Evolutionary conservation across 2,797 vertebrate genomes (phyloP).

Genomic region (Microcaecilia unicolor): DNA sequence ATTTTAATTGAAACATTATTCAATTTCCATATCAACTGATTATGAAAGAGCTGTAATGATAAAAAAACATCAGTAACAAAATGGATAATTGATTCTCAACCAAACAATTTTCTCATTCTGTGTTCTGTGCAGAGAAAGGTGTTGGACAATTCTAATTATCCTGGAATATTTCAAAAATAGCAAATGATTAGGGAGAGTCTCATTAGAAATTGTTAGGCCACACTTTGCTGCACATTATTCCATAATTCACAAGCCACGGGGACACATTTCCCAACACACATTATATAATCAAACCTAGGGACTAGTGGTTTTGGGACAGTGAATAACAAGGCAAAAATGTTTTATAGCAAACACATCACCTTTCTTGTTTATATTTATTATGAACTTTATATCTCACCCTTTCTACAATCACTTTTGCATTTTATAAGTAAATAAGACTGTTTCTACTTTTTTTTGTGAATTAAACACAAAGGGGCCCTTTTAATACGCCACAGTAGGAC

Average conservation of each 20-base stretch:
- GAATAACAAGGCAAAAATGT: no score
- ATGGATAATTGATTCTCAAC: constrained; percentile 64
- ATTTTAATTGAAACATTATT: constrained; percentile 73
- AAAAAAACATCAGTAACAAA: constrained; percentile 24
- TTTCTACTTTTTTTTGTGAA: no score
- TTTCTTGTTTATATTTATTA: no score
- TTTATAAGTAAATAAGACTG: no score
- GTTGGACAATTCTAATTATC: constrained; percentile 66
- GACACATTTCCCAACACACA: constrained; percentile 64
- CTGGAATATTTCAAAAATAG: constrained; percentile 59
- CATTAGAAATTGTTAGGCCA: constrained; percentile 71
- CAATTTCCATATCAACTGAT: no score
- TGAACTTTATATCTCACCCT: no score
- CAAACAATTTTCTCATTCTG: constrained; percentile 35
- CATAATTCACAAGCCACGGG: constrained; percentile 56
- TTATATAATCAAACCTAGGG: constrained; percentile 67
- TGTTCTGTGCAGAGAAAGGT: constrained; percentile 41
- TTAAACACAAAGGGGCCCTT: no score
- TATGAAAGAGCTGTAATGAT: no score
- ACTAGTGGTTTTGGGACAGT: constrained; percentile 56
- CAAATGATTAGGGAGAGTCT: constrained; percentile 67
- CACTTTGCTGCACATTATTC: constrained; percentile 65
- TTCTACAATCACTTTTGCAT: no score
- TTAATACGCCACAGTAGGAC: no score
- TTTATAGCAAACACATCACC: no score